Conservation (phyloP, 2,797 vertebrate species). For the Poecilia velifera region DNA sequence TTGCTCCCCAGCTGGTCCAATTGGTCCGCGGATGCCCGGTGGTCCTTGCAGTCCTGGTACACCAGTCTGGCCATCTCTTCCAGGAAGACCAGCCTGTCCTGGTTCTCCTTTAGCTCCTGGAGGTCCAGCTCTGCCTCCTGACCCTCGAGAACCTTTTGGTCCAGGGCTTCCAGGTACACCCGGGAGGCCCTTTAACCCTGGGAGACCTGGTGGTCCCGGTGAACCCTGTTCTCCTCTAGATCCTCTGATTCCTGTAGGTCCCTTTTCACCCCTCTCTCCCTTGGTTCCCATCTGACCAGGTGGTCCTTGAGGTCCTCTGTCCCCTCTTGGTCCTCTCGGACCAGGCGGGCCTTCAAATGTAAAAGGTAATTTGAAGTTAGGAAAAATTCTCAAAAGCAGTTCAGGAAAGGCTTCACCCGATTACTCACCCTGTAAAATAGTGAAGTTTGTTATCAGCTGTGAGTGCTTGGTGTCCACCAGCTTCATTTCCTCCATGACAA, state of each 20-base stretch:
- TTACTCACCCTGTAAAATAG: slow-evolving; percentile 91
- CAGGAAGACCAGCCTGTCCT: slow-evolving; percentile 86
- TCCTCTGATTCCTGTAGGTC: slow-evolving; percentile 85
- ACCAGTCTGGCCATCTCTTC: slow-evolving; percentile 89
- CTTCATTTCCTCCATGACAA: slow-evolving; percentile 98
- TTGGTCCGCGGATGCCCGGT: slow-evolving; percentile 86
- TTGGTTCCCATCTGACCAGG: slow-evolving; percentile 87
- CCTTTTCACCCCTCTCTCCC: slow-evolving; percentile 93
- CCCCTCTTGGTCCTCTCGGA: slow-evolving; percentile 92
- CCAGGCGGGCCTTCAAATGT: slow-evolving; percentile 89
- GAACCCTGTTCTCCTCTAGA: slow-evolving; percentile 87
- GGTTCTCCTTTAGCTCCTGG: slow-evolving; percentile 90
- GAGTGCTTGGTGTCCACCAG: slow-evolving; percentile 95
- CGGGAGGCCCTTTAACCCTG: slow-evolving; percentile 88
- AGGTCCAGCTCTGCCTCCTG: slow-evolving; percentile 90
- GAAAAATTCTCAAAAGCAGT: not conserved
- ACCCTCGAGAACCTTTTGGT: slow-evolving; percentile 91
- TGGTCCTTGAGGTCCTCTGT: slow-evolving; percentile 88
- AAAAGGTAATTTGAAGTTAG: not conserved
- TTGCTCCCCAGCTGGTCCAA: slow-evolving; percentile 87
- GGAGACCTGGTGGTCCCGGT: slow-evolving; percentile 84
- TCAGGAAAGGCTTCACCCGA: not conserved
- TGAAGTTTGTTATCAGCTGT: slow-evolving; percentile 97
- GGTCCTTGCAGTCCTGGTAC: slow-evolving; percentile 88
- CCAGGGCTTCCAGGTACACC: slow-evolving; percentile 89